These are phyloP conservation scores for Perizoma affinitatum DNA, from an alignment of 2,888 invertebrate genomes.

Conservation along the genomic window DNA sequence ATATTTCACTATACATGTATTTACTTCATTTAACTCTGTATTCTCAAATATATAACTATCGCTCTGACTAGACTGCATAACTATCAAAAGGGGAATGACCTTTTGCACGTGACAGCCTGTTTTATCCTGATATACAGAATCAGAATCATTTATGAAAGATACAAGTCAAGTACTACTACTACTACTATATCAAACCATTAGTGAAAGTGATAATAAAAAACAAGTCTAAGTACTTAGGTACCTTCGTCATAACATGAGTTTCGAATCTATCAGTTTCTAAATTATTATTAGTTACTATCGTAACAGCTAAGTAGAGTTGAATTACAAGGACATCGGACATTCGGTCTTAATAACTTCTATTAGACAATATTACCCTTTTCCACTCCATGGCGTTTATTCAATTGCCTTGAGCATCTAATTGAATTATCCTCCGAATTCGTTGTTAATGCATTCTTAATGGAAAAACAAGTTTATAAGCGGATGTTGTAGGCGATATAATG, in stretches of 20 bases:
- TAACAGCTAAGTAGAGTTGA: no score
- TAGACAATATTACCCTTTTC: slow-evolving; percentile 32
- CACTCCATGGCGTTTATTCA: slow-evolving; percentile 32
- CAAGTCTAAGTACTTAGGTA: no score
- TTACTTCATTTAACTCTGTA: slow-evolving; percentile 6
- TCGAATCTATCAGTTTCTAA: no score
- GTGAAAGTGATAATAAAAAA: no score
- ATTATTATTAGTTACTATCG: no score
- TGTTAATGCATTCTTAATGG: slow-evolving; percentile 38
- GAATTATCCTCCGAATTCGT: slow-evolving; percentile 33
- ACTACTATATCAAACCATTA: no score
- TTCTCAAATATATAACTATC: not conserved
- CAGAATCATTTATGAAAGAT: no score
- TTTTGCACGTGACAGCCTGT: slow-evolving; percentile 4
- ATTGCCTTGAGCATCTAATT: slow-evolving; percentile 32
- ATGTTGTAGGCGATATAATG: slow-evolving; percentile 33
- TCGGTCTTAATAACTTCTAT: slow-evolving; percentile 29
- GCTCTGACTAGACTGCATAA: not conserved
- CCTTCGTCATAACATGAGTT: no score
- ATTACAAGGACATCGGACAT: slow-evolving; percentile 12
- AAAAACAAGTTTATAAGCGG: slow-evolving; percentile 34
- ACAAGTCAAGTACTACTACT: no score
- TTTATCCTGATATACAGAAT: slow-evolving; percentile 9
- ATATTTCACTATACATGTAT: not conserved
- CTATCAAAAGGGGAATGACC: slow-evolving; percentile 11